phyloP scores from a whole-genome alignment of 2,888 invertebrate species.

The Coremacera marginata region DNA sequence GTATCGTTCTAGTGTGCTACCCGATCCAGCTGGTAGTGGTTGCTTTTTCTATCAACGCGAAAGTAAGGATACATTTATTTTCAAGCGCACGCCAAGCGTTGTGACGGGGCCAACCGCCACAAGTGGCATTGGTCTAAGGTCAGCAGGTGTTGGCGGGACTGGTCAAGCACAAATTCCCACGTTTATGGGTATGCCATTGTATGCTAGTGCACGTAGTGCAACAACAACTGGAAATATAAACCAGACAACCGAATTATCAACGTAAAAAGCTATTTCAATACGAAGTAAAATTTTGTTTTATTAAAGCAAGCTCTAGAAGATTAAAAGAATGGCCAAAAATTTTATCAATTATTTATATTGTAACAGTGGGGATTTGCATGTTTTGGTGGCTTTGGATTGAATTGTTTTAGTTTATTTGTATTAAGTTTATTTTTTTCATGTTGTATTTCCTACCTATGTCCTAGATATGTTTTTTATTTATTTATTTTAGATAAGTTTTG shows the following conservation, averaged over 20 bases:
- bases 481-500: conserved; percentile 23
- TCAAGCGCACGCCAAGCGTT: conserved; percentile 59
- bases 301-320: background rate
- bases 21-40: conserved; percentile 83
- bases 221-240: conserved; percentile 14
- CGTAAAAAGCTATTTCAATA: conserved; percentile 18
- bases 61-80: conserved; percentile 60
- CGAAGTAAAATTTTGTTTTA: conserved; percentile 24
- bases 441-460: conserved; percentile 10
- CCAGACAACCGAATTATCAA: conserved; percentile 11
- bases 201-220: conserved; percentile 63
- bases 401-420: conserved; percentile 27
- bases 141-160: conserved; percentile 21
- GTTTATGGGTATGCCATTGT: conserved; percentile 87
- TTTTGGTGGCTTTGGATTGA: conserved; percentile 4
- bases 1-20: conserved; percentile 77
- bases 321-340: background rate
- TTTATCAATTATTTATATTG: background rate
- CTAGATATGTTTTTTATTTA: conserved; percentile 10
- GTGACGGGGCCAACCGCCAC: conserved; percentile 47
- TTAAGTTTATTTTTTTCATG: conserved; percentile 13
- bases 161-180: conserved; percentile 67
- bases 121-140: conserved; percentile 46
- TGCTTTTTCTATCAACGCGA: conserved; percentile 81
- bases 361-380: conserved; percentile 24